A percentile compares a stretch with the other conserved stretches of the same genome.
phyloP scores from a whole-genome alignment of 2,888 invertebrate genomes.

The Drosophila paucipuncta region DNA sequence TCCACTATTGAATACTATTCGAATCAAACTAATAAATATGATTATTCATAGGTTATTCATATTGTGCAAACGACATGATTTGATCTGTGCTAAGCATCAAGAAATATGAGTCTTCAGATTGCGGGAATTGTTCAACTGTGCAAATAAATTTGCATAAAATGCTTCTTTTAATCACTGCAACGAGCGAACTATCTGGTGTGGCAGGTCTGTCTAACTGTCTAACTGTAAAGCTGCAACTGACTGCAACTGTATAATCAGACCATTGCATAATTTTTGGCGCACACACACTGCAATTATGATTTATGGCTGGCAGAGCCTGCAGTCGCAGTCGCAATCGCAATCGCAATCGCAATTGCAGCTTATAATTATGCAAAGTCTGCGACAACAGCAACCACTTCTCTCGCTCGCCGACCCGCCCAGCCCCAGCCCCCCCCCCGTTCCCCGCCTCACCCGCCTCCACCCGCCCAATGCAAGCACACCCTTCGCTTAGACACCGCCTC shows the following conservation, averaged over 20 bases:
- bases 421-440: not conserved
- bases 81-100: not conserved
- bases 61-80: not conserved
- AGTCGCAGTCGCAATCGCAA: slow-evolving; percentile 29
- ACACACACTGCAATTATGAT: slow-evolving; percentile 69
- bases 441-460: not conserved
- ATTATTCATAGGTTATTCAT: not conserved
- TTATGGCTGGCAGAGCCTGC: slow-evolving; percentile 64
- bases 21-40: not conserved
- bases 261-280: slow-evolving; percentile 75
- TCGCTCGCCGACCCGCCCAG: not conserved
- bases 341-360: slow-evolving; percentile 66
- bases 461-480: not conserved
- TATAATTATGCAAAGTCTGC: slow-evolving; percentile 76
- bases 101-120: not conserved
- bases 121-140: not conserved
- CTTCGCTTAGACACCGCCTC: not conserved
- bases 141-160: not conserved
- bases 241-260: slow-evolving; percentile 68
- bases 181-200: slow-evolving; percentile 14
- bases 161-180: not conserved
- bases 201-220: slow-evolving; percentile 14
- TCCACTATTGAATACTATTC: fast-evolving
- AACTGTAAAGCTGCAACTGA: slow-evolving; percentile 1
- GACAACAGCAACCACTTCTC: slow-evolving; percentile 18